Conservation (phyloP, 2,797 vertebrate species). For the Lutjanus campechanus region DNA sequence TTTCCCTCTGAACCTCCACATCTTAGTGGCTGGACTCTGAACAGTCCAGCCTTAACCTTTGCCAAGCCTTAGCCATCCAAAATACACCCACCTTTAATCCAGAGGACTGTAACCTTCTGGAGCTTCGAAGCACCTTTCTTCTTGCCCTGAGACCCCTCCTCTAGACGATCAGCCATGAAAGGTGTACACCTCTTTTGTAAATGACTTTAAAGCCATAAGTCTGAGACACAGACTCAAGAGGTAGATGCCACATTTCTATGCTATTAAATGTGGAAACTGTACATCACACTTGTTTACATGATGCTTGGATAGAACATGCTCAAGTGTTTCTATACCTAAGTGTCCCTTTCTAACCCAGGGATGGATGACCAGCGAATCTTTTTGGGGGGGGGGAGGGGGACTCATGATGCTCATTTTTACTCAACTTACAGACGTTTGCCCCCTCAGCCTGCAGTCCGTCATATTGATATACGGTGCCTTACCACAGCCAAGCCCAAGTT, state of each 20-base stretch:
- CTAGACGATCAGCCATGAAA: constrained; percentile 33
- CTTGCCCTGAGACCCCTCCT: not conserved
- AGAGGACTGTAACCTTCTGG: constrained; percentile 6
- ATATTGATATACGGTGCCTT: constrained; percentile 74
- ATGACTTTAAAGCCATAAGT: constrained; percentile 74
- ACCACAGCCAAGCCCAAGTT: constrained; percentile 66
- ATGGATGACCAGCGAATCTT: constrained; percentile 48
- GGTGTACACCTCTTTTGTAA: constrained; percentile 37
- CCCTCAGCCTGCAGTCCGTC: constrained; percentile 35
- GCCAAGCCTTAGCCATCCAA: constrained; percentile 28
- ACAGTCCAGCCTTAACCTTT: constrained; percentile 29
- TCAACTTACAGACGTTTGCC: constrained; percentile 16
- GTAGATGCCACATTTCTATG: constrained; percentile 45
- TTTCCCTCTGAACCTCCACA: constrained; percentile 7
- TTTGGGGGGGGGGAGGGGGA: not conserved
- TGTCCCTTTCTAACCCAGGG: constrained; percentile 68
- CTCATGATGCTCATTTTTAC: constrained; percentile 18
- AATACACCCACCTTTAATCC: constrained; percentile 13
- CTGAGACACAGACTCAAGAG: constrained; percentile 44
- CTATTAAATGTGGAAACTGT: constrained; percentile 32
- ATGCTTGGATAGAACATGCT: constrained; percentile 39
- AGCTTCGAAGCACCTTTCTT: constrained; percentile 8
- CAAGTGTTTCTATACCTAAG: constrained; percentile 50
- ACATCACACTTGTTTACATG: constrained; percentile 68
- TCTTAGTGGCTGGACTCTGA: not conserved